Base-by-base conservation (phyloP, 2,888 invertebrate genomes). In the Lucinisca nassula region DNA sequence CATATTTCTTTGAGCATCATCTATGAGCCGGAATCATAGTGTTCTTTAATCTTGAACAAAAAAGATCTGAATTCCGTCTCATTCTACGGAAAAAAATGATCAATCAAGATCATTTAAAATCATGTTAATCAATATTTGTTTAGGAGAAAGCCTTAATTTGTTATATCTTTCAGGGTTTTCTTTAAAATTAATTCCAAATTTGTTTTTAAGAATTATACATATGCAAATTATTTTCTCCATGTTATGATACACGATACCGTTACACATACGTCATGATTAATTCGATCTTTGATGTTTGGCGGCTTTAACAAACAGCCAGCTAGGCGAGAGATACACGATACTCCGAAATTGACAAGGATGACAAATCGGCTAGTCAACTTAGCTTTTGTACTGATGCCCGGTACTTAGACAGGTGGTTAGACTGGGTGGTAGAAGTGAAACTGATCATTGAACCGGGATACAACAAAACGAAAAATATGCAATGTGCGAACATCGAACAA, bases 331-430 rank as follows among this genome's bases (percentile, higher is more conserved):
- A 74, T 74, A 74, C 49, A 45, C 74, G 40, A 74, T 40, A 74
- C 45, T 35, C 24, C 4, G 14, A n/a, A 45, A 74, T 30, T 74
- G 74, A 30, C 74, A 49, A 27, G 74, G 45, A 74, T 74, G 74
- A 74, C 74, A 74, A 74, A 74, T 74, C 74, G 74, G 17, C 45
- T 17, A 74, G 49, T 74, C 74, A 74, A n/a, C 74, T 45, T 27
- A 30, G 27, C n/a, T 74, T 74, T 74, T 74, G 74, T 40, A 45
- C 45, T 30, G 40, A 79, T 86, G 84, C 78, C 86, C 86, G 67
- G 55, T 73, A n/a, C 58, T 27, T 70, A 58, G 86, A 89, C 89
- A 86, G 89, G 86, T 89, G 89, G 73, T 76, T 75, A 32, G 61
- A 24, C 30, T 1, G 35, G 67, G 35, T 67, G 67, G 67, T 35